phyloP scores from a whole-genome alignment of 2,797 vertebrate genomes.

The Centroberyx gerrardi region DNA sequence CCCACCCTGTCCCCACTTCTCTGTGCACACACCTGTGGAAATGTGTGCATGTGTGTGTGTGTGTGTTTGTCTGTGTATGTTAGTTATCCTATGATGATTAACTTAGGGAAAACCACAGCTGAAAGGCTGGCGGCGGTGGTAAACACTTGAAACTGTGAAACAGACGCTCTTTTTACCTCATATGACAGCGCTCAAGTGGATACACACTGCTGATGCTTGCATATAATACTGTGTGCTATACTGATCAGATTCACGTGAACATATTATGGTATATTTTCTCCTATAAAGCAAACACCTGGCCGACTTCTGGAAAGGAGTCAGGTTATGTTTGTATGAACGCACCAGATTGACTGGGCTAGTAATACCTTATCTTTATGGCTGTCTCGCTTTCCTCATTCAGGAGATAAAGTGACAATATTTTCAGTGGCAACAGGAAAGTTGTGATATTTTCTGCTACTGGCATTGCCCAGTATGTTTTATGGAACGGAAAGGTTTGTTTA shows the following conservation, averaged over 20 bases:
- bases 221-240: neutral
- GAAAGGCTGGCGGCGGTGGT: neutral
- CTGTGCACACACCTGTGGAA: slow-evolving; percentile 33
- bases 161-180: neutral
- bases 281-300: neutral
- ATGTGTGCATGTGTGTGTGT: neutral
- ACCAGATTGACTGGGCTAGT: neutral
- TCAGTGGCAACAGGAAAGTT: slow-evolving; percentile 8
- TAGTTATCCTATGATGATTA: slow-evolving; percentile 16
- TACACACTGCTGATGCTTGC: neutral
- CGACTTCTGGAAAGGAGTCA: neutral
- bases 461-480: slow-evolving; percentile 6
- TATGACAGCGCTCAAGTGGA: neutral
- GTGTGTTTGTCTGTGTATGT: slow-evolving; percentile 18
- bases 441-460: neutral
- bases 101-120: slow-evolving; percentile 23
- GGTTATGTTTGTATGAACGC: neutral
- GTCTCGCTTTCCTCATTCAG: neutral
- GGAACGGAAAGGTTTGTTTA: neutral
- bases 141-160: slow-evolving; percentile 15
- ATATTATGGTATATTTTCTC: neutral
- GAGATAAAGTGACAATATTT: slow-evolving; percentile 11
- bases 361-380: slow-evolving; percentile 57
- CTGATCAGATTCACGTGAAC: neutral
- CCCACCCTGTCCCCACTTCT: slow-evolving; percentile 22